These are phyloP conservation scores for Bambusicola thoracicus DNA, from an alignment of 2,113 vertebrate species.

Conservation along the genomic window DNA sequence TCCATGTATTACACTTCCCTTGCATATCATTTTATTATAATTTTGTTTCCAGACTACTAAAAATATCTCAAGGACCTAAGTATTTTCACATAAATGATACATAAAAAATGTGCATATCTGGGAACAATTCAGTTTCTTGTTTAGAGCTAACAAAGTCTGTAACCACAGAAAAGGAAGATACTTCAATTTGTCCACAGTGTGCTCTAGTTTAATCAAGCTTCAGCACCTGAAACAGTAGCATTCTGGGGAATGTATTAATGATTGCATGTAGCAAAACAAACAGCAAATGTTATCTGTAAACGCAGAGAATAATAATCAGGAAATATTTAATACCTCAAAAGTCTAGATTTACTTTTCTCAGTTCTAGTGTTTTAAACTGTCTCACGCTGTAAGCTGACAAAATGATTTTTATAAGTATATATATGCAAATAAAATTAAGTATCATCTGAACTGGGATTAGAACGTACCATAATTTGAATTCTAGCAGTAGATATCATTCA, in stretches of 20 bases:
- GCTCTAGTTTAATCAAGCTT: background rate
- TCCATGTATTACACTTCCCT: background rate
- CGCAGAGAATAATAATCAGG: background rate
- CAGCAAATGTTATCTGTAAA: background rate
- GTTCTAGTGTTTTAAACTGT: background rate
- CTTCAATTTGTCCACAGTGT: background rate
- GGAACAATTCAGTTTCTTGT: background rate
- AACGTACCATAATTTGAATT: background rate
- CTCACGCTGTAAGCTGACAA: background rate
- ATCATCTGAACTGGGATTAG: background rate
- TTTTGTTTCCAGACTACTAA: background rate
- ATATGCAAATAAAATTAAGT: background rate
- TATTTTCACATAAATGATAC: background rate
- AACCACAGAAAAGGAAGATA: background rate
- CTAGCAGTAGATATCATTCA: background rate
- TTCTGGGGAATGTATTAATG: background rate
- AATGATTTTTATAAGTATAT: background rate
- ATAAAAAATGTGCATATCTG: background rate
- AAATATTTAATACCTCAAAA: background rate
- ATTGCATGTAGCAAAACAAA: fast-evolving
- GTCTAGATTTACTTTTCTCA: background rate
- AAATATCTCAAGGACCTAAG: background rate
- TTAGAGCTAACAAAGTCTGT: background rate
- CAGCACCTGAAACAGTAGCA: background rate
- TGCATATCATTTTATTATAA: background rate